Evolutionary conservation across 2,113 vertebrate species (phyloP), one percentile per base, ranked within the genome.

Genomic region (Serinus canaria): DNA sequence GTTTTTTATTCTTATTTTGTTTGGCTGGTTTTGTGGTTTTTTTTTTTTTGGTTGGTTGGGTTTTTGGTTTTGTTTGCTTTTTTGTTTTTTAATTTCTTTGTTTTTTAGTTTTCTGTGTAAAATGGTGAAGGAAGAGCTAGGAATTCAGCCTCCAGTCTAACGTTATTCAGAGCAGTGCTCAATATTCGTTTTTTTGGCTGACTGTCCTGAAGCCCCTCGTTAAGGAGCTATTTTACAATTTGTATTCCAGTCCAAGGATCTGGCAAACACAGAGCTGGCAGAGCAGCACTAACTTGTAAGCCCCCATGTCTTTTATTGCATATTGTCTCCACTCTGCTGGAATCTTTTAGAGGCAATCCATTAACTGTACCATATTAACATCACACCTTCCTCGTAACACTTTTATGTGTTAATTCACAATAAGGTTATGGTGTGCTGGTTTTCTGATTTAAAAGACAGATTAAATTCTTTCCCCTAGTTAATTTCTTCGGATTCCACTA

Each of bases 391-490:
- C 46, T 70, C 43, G 37, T 74, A 62, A 69, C n/a, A 73, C 3
- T 79, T 87, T 37, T 46, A 67, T 67, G 11, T 84, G 39, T 55
- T 82, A 75, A 90, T 83, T 94, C 74, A 88, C 52, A 60, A 19
- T n/a, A 72, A 79, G 6, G 30, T 83, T 88, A 62, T 33, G 22
- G 31, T 43, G 7, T 43, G 28, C 47, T 39, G 43, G 44, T 64
- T 96, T 76, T 85, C 47, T 50, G 74, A 35, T 75, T 92, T 88
- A 76, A 79, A 87, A 72, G 52, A 58, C 25, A 73, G 69, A 79
- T 92, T 85, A 79, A 85, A 83, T n/a, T 87, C 23, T n/a, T 56
- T 92, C 16, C 30, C 11, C 59, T 56, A 15, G 33, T 58, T 85
- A 78, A 60, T 93, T 75, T 52, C 24, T 75, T 83, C 63, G 33